phyloP scores from a whole-genome alignment of 2,888 invertebrate genomes.

The Stegana nigrithorax region DNA sequence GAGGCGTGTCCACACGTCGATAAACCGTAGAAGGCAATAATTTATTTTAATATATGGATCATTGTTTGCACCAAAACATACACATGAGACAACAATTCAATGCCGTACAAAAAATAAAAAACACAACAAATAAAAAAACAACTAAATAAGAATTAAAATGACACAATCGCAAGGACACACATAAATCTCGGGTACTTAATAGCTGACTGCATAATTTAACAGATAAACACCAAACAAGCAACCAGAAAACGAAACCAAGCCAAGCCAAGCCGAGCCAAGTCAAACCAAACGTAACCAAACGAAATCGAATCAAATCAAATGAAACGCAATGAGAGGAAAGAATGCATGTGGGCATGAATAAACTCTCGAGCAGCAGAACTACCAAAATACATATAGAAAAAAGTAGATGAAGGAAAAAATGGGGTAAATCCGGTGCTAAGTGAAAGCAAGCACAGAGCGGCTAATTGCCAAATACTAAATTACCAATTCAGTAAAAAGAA shows the following conservation, averaged over 20 bases:
- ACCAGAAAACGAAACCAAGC: slow-evolving; percentile 7
- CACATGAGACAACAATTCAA: too few species aligned
- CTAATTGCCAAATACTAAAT: slow-evolving; percentile 62
- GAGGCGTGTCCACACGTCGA: too few species aligned
- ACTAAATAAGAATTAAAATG: slow-evolving; percentile 33
- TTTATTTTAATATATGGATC: background rate
- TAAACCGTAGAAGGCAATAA: too few species aligned
- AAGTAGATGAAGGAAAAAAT: slow-evolving; percentile 10
- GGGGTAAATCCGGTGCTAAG: slow-evolving; percentile 50
- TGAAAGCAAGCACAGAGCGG: slow-evolving; percentile 50
- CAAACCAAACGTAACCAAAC: slow-evolving; percentile 12
- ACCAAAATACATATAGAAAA: slow-evolving; percentile 19
- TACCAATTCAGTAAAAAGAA: slow-evolving; percentile 54
- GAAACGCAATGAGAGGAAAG: slow-evolving; percentile 18
- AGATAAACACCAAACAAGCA: slow-evolving; percentile 56
- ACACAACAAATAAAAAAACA: background rate
- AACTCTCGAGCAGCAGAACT: background rate
- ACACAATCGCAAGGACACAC: background rate
- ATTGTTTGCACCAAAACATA: too few species aligned
- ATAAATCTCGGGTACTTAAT: slow-evolving; percentile 60
- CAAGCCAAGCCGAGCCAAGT: background rate
- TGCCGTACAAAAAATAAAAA: too few species aligned
- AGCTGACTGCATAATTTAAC: slow-evolving; percentile 60
- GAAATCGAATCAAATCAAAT: slow-evolving; percentile 12
- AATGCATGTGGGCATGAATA: slow-evolving; percentile 36